These are phyloP conservation scores for Sander vitreus DNA, from an alignment of 2,113 vertebrate species.

Conservation along the genomic window DNA sequence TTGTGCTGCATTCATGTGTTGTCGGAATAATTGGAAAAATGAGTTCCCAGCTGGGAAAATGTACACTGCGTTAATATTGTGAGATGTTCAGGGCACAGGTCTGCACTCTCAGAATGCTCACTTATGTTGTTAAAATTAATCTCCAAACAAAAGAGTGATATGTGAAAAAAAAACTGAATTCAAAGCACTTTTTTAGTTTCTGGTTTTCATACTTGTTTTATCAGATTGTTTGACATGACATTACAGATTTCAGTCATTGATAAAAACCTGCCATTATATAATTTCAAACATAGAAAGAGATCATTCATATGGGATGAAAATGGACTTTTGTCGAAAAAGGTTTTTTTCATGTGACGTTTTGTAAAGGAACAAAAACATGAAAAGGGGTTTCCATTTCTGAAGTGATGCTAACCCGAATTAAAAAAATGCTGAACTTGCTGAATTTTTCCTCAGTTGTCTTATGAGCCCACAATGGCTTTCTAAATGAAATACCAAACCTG, in stretches of 20 bases:
- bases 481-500: slow-evolving; percentile 72
- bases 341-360: neutral
- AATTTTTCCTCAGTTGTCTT: neutral
- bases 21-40: no score
- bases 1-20: no score
- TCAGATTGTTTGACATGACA: neutral
- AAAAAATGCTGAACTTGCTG: neutral
- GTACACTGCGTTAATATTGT: no score
- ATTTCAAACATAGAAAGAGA: neutral
- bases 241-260: neutral
- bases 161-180: neutral
- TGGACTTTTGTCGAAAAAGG: neutral
- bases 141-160: neutral
- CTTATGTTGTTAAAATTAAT: neutral
- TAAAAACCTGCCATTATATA: neutral
- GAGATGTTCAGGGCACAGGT: no score
- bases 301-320: neutral
- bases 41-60: no score
- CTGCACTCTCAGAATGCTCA: no score
- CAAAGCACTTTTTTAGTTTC: neutral
- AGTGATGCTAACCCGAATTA: neutral
- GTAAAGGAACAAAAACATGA: neutral
- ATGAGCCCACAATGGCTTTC: slow-evolving; percentile 23
- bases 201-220: neutral
- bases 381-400: neutral